These are phyloP conservation scores for Mugil cephalus DNA, from an alignment of 2,113 vertebrate genomes.

Conservation along the genomic window DNA sequence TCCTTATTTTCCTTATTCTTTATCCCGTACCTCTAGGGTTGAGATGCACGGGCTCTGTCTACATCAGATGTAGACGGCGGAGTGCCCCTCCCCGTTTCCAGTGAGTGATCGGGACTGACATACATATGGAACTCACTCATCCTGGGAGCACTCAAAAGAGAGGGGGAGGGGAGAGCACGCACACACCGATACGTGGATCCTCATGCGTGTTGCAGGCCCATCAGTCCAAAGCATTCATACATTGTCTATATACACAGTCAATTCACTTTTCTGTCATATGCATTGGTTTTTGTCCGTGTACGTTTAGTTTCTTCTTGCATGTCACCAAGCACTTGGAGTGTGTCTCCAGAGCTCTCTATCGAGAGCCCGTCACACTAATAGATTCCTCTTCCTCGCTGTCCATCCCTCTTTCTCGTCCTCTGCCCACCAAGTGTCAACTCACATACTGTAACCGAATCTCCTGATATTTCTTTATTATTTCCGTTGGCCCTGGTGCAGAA, in stretches of 20 bases:
- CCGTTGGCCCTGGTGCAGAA: not conserved
- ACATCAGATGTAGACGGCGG: constrained; percentile 39
- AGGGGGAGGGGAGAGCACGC: constrained; percentile 14
- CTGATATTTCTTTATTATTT: constrained; percentile 4
- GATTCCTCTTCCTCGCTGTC: constrained; percentile 69
- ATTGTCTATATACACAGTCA: constrained; percentile 13
- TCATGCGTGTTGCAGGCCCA: constrained; percentile 9
- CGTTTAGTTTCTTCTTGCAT: not conserved
- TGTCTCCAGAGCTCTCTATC: constrained; percentile 58
- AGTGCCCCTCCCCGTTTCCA: constrained; percentile 29
- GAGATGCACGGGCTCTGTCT: constrained; percentile 54
- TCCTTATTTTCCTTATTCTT: constrained; percentile 23
- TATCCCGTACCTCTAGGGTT: constrained; percentile 35
- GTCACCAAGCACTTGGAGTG: constrained; percentile 47
- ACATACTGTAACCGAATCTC: constrained; percentile 32
- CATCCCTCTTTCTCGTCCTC: constrained; percentile 55
- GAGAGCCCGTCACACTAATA: constrained; percentile 73
- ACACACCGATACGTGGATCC: constrained; percentile 11
- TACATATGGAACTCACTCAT: constrained; percentile 78
- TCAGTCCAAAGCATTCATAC: constrained; percentile 22
- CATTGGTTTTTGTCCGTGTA: constrained; percentile 11
- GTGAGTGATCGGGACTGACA: constrained; percentile 73
- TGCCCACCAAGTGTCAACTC: constrained; percentile 34
- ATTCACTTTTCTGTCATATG: not conserved
- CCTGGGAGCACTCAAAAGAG: constrained; percentile 58